Base-by-base conservation (phyloP, 2,888 invertebrate species). In the Doris montereyensis region DNA sequence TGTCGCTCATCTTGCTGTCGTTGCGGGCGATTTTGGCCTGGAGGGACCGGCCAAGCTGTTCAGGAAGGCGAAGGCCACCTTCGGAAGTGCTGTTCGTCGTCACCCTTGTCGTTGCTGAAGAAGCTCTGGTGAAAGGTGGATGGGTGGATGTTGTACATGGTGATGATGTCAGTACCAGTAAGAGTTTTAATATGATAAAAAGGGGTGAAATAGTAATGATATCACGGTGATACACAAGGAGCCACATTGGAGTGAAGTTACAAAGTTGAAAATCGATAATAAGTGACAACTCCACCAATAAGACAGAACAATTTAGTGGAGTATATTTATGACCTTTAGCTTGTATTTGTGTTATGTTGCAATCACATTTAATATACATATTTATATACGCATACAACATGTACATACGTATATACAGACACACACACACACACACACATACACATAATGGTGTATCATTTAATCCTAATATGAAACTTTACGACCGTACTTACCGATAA, bases 51-150 rank as follows among this genome's bases (percentile, higher is more conserved):
- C 83, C 81, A 28, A 85, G 77, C 30, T 83, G 30, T 79, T 65
- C 24, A 88, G 81, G 71, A 84, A 85, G 4, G 83, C 83, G 75
- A 82, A 86, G 21, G 88, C 88, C 24, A 86, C 86, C 24, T 86
- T 80, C 83, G 88, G 75, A 86, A 86, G 62, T 86, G 85, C 34
- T 83, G 81, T 21, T 85, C 81, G 5, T 17, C 41, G 13, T 10
- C 24, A 3, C 24, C 57, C 10, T n/a, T 77, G 0, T 71, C 71
- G 26, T 74, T 32, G 5, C 41, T 75, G 58, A 75, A 65, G 30
- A 79, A 79, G 34, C 21, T 60, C 74, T 75, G 74, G 17, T 35
- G 2, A 52, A 17, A 10, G 26, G 24, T 21, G 21, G 35, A 41
- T 2, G 2, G n/a, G 34, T 4, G 8, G 21, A 5, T 62, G 21